These are phyloP conservation scores for Crocallis elinguaria DNA, from an alignment of 2,888 invertebrate genomes.

Conservation along the genomic window DNA sequence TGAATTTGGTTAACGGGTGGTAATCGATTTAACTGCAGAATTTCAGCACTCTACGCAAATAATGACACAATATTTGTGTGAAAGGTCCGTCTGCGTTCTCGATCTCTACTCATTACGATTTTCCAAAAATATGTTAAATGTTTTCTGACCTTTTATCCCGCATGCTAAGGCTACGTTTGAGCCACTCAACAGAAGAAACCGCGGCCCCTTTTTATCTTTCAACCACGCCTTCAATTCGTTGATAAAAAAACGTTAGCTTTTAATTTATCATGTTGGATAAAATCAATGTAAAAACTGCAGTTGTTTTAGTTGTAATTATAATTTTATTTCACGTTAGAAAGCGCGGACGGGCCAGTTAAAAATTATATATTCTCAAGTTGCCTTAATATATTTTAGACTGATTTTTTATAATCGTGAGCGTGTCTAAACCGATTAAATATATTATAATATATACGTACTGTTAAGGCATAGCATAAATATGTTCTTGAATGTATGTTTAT, in stretches of 20 bases:
- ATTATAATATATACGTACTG: constrained; percentile 40
- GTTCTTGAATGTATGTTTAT: constrained; percentile 46
- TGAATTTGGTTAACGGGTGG: constrained; percentile 8
- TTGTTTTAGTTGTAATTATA: too few species aligned
- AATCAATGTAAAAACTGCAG: too few species aligned
- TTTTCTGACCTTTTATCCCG: too few species aligned
- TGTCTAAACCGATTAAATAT: constrained; percentile 53
- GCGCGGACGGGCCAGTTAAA: constrained; percentile 48
- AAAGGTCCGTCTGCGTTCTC: constrained; percentile 14
- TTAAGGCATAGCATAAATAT: constrained; percentile 47
- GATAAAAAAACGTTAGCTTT: too few species aligned
- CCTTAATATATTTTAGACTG: constrained; percentile 88
- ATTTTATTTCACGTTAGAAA: constrained; percentile 20
- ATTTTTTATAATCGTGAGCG: constrained; percentile 83
- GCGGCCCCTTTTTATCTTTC: too few species aligned
- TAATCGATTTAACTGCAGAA: constrained; percentile 2
- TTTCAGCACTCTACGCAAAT: constrained; percentile 1
- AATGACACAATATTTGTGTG: constrained; percentile 12
- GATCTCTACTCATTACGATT: neutral
- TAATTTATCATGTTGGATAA: too few species aligned
- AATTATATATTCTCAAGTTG: constrained; percentile 85
- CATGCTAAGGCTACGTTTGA: too few species aligned
- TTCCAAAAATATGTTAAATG: too few species aligned
- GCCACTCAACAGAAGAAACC: too few species aligned
- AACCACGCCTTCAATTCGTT: too few species aligned